phyloP scores from a whole-genome alignment of 2,113 vertebrate species.

The Rhineura floridana region DNA sequence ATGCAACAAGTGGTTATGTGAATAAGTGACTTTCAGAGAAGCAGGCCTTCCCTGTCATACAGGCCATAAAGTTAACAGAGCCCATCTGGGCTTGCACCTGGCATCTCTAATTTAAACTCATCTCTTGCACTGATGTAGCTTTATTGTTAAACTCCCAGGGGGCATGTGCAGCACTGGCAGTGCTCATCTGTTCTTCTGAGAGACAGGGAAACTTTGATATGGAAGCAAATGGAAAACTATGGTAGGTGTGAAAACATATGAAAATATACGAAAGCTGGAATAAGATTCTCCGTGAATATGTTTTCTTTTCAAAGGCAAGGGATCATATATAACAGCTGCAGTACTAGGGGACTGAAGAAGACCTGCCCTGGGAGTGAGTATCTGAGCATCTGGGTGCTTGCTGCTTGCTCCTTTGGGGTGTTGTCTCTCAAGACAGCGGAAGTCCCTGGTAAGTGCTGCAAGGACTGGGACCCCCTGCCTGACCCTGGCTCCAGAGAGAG shows the following conservation, averaged over 20 bases:
- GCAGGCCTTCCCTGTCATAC: neutral
- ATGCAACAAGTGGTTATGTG: neutral
- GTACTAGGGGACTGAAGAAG: no score
- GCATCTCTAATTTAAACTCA: constrained; percentile 12
- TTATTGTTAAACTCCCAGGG: constrained; percentile 13
- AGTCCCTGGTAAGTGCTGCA: no score
- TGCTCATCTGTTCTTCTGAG: neutral
- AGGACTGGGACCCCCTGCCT: no score
- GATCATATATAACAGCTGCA: neutral
- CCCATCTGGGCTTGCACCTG: constrained; percentile 12
- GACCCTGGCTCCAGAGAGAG: no score
- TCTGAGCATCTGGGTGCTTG: no score
- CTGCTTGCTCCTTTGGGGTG: no score
- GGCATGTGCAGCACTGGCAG: neutral
- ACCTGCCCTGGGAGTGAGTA: no score
- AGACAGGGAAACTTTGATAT: neutral
- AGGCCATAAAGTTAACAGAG: constrained; percentile 5
- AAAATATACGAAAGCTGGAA: neutral
- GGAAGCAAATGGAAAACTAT: neutral
- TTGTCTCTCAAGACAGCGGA: no score
- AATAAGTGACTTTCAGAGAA: neutral
- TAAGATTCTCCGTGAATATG: neutral
- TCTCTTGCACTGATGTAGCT: constrained; percentile 14
- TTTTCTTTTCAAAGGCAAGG: neutral
- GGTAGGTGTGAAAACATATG: neutral